phyloP scores from a whole-genome alignment of 2,888 invertebrate species.

The Gandaritis pyraliata region DNA sequence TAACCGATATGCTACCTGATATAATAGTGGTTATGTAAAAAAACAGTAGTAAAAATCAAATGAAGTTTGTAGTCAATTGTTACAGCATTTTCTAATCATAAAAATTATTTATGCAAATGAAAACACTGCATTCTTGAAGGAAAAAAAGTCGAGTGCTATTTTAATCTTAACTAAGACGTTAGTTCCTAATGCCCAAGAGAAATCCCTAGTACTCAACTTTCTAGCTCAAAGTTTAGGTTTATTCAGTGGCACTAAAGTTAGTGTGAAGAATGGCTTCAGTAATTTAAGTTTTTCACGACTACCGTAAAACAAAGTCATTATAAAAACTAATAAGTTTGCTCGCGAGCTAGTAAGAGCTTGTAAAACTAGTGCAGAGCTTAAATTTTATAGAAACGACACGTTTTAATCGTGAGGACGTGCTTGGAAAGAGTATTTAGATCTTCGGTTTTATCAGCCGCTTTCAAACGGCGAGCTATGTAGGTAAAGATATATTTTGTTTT shows the following conservation, averaged over 20 bases:
- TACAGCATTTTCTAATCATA: too few species aligned
- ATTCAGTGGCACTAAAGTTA: constrained; percentile 48
- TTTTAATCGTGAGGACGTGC: constrained; percentile 23
- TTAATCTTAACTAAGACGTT: constrained; percentile 1
- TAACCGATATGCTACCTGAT: too few species aligned
- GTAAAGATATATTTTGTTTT: too few species aligned
- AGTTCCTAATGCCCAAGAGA: constrained; percentile 7
- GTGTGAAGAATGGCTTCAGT: constrained; percentile 50
- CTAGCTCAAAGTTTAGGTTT: constrained; percentile 21
- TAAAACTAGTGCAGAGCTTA: constrained; percentile 45
- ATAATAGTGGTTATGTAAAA: too few species aligned
- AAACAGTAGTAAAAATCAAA: too few species aligned
- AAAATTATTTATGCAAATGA: too few species aligned
- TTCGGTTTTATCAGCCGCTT: too few species aligned
- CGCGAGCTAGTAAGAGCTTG: constrained; percentile 55
- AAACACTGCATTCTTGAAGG: too few species aligned
- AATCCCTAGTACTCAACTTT: constrained; percentile 19
- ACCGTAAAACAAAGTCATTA: constrained; percentile 50
- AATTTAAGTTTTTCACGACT: constrained; percentile 52
- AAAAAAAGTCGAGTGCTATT: not conserved
- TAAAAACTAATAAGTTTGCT: constrained; percentile 60
- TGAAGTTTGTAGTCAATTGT: too few species aligned
- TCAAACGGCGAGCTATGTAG: too few species aligned
- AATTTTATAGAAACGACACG: constrained; percentile 21
- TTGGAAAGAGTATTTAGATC: not conserved